A percentile compares a stretch with the other conserved stretches of the same genome.
Conservation (phyloP, 2,888 invertebrate species). For the Drosophila kokeensis region DNA sequence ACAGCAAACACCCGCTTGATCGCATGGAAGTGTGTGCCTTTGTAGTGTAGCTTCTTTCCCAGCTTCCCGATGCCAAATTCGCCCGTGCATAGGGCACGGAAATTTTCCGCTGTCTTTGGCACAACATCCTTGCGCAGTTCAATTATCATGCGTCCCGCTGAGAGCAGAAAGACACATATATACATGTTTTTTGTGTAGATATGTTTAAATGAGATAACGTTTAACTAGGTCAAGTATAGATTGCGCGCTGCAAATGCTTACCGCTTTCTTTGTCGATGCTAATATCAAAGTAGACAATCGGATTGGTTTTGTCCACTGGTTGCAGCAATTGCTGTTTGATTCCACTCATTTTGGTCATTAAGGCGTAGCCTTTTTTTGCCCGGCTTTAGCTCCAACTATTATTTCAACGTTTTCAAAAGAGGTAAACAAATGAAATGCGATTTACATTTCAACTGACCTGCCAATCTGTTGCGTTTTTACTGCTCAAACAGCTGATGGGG, state of each 20-base stretch:
- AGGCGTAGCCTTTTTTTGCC: slow-evolving; percentile 18
- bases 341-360: slow-evolving; percentile 54
- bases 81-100: slow-evolving; percentile 95
- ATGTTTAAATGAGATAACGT: slow-evolving; percentile 15
- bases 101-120: slow-evolving; percentile 96
- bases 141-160: slow-evolving; percentile 93
- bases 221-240: slow-evolving; percentile 48
- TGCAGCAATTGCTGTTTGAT: slow-evolving; percentile 45
- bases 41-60: slow-evolving; percentile 93
- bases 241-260: slow-evolving; percentile 79
- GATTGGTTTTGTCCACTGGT: slow-evolving; percentile 85
- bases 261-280: slow-evolving; percentile 89
- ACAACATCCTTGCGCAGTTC: slow-evolving; percentile 93
- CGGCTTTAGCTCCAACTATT: slow-evolving; percentile 5
- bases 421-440: slow-evolving; percentile 57
- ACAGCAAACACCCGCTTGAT: slow-evolving; percentile 95
- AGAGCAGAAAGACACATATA: slow-evolving; percentile 47
- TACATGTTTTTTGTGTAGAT: neutral
- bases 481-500: slow-evolving; percentile 46
- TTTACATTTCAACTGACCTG: slow-evolving; percentile 32
- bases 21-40: slow-evolving; percentile 92
- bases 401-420: slow-evolving; percentile 12
- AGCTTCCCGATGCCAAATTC: slow-evolving; percentile 90
- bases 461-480: slow-evolving; percentile 22
- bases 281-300: slow-evolving; percentile 90